A percentile compares a stretch with the other conserved stretches of the same genome.
phyloP scores from a whole-genome alignment of 35 echinoderm and acorn worm species.

The Heliocidaris tuberculata region DNA sequence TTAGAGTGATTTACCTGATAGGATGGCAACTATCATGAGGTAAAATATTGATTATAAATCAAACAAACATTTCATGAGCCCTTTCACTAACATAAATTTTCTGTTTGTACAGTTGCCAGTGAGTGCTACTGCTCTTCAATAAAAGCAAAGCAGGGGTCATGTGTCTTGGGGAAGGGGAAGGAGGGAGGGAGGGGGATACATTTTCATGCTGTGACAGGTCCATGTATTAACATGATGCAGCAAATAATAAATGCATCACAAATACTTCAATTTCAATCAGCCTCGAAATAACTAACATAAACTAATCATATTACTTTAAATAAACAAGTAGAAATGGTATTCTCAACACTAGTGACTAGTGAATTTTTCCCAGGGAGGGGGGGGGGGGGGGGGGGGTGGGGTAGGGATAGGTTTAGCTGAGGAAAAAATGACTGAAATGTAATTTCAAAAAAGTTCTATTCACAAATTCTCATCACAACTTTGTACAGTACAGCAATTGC shows the following conservation, averaged over 20 bases:
- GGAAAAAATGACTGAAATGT: not conserved
- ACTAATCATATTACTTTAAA: no score
- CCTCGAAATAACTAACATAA: no score
- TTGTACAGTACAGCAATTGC: not conserved
- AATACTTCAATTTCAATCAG: no score
- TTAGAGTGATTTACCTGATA: not conserved
- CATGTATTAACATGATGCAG: no score
- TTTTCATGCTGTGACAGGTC: not conserved
- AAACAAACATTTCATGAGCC: not conserved
- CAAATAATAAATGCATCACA: no score
- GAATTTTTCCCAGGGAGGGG: not conserved
- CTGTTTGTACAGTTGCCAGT: not conserved
- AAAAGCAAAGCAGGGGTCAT: not conserved
- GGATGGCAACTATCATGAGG: not conserved
- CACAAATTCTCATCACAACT: not conserved
- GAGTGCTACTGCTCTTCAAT: not conserved
- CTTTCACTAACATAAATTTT: not conserved
- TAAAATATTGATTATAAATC: not conserved
- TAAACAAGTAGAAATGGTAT: no score
- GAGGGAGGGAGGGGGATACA: not conserved
- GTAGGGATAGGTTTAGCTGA: not conserved
- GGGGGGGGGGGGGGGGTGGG: not conserved
- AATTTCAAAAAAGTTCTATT: not conserved
- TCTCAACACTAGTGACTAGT: not conserved
- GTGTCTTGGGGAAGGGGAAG: not conserved